Evolutionary conservation across 2,113 vertebrate genomes (phyloP).

Genomic region (Marmota monax): DNA sequence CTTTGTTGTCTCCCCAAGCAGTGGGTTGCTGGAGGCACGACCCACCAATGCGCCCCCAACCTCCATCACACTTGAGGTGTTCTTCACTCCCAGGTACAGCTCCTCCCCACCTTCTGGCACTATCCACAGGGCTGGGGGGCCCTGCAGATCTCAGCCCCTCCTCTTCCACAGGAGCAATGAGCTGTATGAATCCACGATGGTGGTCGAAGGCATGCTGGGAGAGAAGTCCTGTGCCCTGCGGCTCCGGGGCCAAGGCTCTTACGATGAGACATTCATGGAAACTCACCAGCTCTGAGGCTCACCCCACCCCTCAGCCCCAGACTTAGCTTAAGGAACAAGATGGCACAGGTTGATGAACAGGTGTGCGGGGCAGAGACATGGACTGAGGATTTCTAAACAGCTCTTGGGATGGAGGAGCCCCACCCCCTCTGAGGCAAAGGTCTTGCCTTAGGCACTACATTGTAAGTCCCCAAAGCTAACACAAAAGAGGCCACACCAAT

Average conservation of each 20-base stretch:
- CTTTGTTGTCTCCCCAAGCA: conserved; percentile 89
- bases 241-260: conserved; percentile 90
- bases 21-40: conserved; percentile 87
- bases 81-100: conserved; percentile 93
- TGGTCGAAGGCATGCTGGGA: conserved; percentile 89
- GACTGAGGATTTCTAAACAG: too few species aligned
- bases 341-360: neutral
- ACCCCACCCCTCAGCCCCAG: neutral
- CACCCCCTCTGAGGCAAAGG: fast-evolving
- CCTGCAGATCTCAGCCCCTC: neutral
- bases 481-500: neutral
- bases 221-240: conserved; percentile 87
- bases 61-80: conserved; percentile 88
- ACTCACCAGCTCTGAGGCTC: neutral
- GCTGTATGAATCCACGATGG: conserved; percentile 86
- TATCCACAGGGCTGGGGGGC: neutral
- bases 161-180: conserved; percentile 83
- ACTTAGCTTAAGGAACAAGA: neutral
- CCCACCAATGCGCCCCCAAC: conserved; percentile 63
- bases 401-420: neutral
- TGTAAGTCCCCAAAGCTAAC: neutral
- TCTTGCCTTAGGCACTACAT: neutral
- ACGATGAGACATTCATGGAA: conserved; percentile 76
- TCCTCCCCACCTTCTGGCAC: fast-evolving
- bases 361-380: neutral